Evolutionary conservation across 1,140 invertebrate genomes (phyloP).

Genomic region (Drosophila repletoides): DNA sequence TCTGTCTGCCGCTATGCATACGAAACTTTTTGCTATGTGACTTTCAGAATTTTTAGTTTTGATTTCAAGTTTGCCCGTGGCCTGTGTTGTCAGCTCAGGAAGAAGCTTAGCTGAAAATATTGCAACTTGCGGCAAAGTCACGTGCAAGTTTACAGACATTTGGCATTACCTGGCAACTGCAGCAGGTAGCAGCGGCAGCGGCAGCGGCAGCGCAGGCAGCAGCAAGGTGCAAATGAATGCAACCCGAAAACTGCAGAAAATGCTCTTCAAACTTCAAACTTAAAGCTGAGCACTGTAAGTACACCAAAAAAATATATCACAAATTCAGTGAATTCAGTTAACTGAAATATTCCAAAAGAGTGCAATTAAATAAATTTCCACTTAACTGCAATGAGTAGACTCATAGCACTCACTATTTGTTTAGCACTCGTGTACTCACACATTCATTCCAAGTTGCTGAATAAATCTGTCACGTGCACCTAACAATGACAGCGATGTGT

Average conservation of each 20-base stretch:
- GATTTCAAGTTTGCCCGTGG: conserved; percentile 61
- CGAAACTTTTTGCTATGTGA: conserved; percentile 73
- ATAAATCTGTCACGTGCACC: conserved; percentile 37
- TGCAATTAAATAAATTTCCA: conserved; percentile 48
- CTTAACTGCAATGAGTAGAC: conserved; percentile 18
- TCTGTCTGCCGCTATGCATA: conserved; percentile 24
- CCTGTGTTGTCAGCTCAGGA: conserved; percentile 61
- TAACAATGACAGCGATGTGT: conserved; percentile 27
- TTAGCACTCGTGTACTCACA: neutral
- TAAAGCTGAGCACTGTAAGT: conserved; percentile 4
- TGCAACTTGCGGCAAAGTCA: conserved; percentile 73
- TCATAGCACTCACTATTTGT: conserved; percentile 12
- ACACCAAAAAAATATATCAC: too few species aligned
- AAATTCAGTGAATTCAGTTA: too few species aligned
- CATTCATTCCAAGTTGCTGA: conserved; percentile 16
- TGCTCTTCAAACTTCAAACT: conserved; percentile 9
- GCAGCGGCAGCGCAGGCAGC: too few species aligned
- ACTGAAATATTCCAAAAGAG: neutral
- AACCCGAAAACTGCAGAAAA: conserved; percentile 23
- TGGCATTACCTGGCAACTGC: conserved; percentile 33
- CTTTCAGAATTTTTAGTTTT: conserved; percentile 81
- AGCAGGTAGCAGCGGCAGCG: too few species aligned
- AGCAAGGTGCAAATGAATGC: conserved; percentile 32
- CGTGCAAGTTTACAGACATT: conserved; percentile 78
- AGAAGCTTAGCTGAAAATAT: conserved; percentile 66